Base-by-base conservation (phyloP, 2,113 vertebrate species). In the Laticauda colubrina region DNA sequence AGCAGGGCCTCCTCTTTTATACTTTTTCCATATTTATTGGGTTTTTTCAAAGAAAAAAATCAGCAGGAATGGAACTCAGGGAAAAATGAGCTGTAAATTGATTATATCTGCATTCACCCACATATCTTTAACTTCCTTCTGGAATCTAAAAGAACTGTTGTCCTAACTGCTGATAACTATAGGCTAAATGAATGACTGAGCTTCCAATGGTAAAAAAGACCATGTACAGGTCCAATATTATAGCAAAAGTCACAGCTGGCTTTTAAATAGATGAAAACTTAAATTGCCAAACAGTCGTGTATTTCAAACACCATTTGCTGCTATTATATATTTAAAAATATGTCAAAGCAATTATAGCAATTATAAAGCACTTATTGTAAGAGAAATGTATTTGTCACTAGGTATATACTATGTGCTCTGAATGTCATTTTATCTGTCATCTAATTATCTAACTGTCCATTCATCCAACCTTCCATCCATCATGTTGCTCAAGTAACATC, bases 211-310 rank as follows among this genome's bases (percentile, higher is more conserved):
- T 14, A 87, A 43, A 48, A 87, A 43, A 48, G 9, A 48, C 4
- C 57, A 45, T 1, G 2, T 85, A 11, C 48, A 75, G 21, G 34
- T 57, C 26, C 45, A 91, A 95, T 95, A 95, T 96, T 95, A 90
- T 15, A 20, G 57, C 18, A 61, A 51, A 90, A 34, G n/a, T 89
- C 88, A 57, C 9, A 34, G 15, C 14, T 64, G 45, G 29, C 64
- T 89, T 26, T 89, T 45, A 61, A 34, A 56, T 21, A 34, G 53
- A 88, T 55, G 18, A n/a, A 39, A 24, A 14, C 56, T 29, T 5
- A 43, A 89, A n/a, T 12, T 45, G 26, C 34, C 23, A 3, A 85
- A 43, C 21, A 85, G n/a, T 18, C 12, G 0, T 21, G 2, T 55
- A 26, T n/a, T 34, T 43, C 23, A 39, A 81, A 39, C 18, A 89